Conservation (phyloP, 1,140 invertebrate species). For the Pogonognathellus flavescens region DNA sequence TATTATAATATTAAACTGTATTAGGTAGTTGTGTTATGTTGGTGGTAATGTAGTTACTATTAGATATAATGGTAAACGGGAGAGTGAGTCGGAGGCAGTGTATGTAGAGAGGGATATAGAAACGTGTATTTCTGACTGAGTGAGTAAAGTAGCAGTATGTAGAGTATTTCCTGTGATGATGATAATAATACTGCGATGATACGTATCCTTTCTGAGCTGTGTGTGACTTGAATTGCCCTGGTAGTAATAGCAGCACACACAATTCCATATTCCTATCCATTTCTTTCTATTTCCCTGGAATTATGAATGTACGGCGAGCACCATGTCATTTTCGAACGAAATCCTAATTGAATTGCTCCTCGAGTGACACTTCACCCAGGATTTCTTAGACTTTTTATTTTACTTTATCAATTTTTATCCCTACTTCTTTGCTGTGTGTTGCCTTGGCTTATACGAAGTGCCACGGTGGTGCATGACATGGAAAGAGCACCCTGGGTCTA, state of each 20-base stretch:
- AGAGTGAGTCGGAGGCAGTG: not conserved
- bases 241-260: not conserved
- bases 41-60: too few relatives aligned
- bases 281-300: slow-evolving; percentile 14
- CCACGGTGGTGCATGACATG: not conserved
- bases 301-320: too few relatives aligned
- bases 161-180: not conserved
- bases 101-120: slow-evolving; percentile 5
- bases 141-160: not conserved
- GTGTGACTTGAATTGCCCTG: not conserved
- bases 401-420: slow-evolving; percentile 51
- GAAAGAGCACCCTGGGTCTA: not conserved
- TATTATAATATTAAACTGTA: too few relatives aligned
- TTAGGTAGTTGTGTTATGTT: too few relatives aligned
- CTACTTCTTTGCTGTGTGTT: not conserved
- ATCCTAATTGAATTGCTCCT: slow-evolving; percentile 59
- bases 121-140: not conserved
- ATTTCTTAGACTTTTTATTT: slow-evolving; percentile 54
- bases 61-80: too few relatives aligned
- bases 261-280: slow-evolving; percentile 17
- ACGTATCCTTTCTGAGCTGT: not conserved
- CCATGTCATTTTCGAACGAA: slow-evolving; percentile 45
- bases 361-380: slow-evolving; percentile 52
- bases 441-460: not conserved
- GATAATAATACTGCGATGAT: slow-evolving; percentile 16